Conservation (phyloP, 2,113 vertebrate genomes). For the Sebastes schlegelii region DNA sequence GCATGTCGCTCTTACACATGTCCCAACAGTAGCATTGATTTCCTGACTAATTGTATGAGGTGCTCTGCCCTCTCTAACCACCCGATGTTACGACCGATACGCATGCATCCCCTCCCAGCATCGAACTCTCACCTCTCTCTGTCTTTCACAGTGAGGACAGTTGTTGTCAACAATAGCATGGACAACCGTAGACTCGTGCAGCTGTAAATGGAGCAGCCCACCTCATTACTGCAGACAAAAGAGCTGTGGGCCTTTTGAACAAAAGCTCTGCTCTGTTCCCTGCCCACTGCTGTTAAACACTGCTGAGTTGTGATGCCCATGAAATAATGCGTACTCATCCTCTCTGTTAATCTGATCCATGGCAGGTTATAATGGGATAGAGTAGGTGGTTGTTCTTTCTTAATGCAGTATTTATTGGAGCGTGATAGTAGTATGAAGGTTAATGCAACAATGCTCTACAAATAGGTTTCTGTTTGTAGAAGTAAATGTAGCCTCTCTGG, state of each 20-base stretch:
- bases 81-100: slow-evolving; percentile 13
- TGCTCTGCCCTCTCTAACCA: slow-evolving; percentile 8
- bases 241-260: slow-evolving; percentile 6
- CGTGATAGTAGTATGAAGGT: not conserved
- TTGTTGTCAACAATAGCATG: slow-evolving; percentile 47
- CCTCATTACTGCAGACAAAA: slow-evolving; percentile 50
- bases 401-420: slow-evolving; percentile 56
- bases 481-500: slow-evolving; percentile 17
- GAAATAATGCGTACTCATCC: slow-evolving; percentile 52
- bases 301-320: slow-evolving; percentile 40
- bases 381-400: slow-evolving; percentile 18
- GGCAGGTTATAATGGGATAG: slow-evolving; percentile 34
- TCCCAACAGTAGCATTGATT: slow-evolving; percentile 56
- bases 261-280: slow-evolving; percentile 10
- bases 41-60: slow-evolving; percentile 33
- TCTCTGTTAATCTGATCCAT: slow-evolving; percentile 10
- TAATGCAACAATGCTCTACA: slow-evolving; percentile 24
- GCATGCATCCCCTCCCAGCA: slow-evolving; percentile 27
- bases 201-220: slow-evolving; percentile 38
- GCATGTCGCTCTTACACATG: slow-evolving; percentile 13
- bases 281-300: slow-evolving; percentile 31
- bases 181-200: slow-evolving; percentile 18
- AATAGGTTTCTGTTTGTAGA: not conserved
- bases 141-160: slow-evolving; percentile 30
- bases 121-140: slow-evolving; percentile 24